Conservation (phyloP, 2,113 vertebrate genomes). For the Panthera uncia region DNA sequence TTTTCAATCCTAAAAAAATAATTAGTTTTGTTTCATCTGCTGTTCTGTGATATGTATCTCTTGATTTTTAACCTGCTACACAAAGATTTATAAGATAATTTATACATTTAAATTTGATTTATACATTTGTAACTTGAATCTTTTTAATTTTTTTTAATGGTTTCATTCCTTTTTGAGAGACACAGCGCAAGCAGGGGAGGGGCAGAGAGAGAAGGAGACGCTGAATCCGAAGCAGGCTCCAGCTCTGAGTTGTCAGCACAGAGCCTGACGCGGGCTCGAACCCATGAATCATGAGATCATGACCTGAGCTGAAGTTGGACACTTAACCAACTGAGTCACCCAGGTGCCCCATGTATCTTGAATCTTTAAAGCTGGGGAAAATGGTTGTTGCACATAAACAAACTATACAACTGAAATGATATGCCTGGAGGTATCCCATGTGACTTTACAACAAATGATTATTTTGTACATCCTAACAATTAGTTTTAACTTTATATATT, state of each 20-base stretch:
- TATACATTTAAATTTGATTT: neutral
- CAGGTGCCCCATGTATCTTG: neutral
- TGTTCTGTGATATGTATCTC: neutral
- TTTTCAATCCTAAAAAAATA: neutral
- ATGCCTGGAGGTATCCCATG: neutral
- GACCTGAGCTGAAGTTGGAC: too few relatives aligned
- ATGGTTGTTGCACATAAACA: neutral
- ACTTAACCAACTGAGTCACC: too few relatives aligned
- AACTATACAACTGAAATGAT: neutral
- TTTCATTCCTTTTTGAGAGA: too few relatives aligned
- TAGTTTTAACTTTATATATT: neutral
- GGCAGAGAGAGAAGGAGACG: too few relatives aligned
- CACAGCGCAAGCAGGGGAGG: too few relatives aligned
- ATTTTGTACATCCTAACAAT: neutral
- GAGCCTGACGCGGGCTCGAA: too few relatives aligned
- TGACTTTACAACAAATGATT: neutral
- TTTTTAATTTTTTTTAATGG: neutral
- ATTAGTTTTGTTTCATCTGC: neutral
- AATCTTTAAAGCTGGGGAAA: neutral
- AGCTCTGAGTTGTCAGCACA: too few relatives aligned
- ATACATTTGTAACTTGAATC: neutral
- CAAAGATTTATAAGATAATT: neutral
- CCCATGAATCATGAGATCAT: too few relatives aligned
- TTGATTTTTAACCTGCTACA: neutral
- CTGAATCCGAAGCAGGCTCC: too few relatives aligned